A percentile compares a stretch with the other conserved stretches of the same genome.
These are phyloP conservation scores for Tupaia tana DNA, from an alignment of 2,113 vertebrate genomes.

Conservation along the genomic window DNA sequence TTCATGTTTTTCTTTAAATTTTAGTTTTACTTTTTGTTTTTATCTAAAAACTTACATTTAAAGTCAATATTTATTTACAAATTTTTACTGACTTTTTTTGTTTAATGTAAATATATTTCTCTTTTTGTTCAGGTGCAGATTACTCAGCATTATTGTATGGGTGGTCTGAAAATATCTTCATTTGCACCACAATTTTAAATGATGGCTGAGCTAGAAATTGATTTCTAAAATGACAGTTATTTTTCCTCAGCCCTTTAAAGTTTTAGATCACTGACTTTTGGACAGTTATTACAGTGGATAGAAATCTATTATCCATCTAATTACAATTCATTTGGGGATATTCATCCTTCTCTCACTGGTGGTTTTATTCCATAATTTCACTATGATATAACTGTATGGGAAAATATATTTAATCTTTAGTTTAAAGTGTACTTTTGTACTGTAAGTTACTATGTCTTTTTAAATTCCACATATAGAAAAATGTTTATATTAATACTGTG, in stretches of 20 bases:
- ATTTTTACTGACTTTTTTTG: not conserved
- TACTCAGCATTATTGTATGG: not conserved
- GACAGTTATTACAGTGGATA: not conserved
- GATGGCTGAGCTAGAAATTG: not conserved
- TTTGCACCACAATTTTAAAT: not conserved
- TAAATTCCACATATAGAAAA: not conserved
- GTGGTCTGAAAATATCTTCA: not conserved
- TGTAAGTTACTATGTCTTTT: not conserved
- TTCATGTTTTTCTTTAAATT: not conserved
- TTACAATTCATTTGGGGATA: not conserved
- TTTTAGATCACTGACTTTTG: not conserved
- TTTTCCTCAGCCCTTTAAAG: not conserved
- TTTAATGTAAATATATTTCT: not conserved
- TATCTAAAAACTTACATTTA: not conserved
- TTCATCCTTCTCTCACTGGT: not conserved
- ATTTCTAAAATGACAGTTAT: conserved; percentile 28
- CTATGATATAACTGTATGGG: not conserved
- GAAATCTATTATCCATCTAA: not conserved
- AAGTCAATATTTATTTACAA: not conserved
- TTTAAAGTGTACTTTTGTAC: not conserved
- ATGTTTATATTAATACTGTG: not conserved
- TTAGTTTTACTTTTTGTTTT: not conserved
- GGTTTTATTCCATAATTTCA: not conserved
- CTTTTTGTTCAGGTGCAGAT: not conserved
- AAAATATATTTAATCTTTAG: not conserved